Evolutionary conservation across 2,113 vertebrate genomes (phyloP), one percentile per base, ranked within the genome.

Genomic region (Climacteris rufus): DNA sequence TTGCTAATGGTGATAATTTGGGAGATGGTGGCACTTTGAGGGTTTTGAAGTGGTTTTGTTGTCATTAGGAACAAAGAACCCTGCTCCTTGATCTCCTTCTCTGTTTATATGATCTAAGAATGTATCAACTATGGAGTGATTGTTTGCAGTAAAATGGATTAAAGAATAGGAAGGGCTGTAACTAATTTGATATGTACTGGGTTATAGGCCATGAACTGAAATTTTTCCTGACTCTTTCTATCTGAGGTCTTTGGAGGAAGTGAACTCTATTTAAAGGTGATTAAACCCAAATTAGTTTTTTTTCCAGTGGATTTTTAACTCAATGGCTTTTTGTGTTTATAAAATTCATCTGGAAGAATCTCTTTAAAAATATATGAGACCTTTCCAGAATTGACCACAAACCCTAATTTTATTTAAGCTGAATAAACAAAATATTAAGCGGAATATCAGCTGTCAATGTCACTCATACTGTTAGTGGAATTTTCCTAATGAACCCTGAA

Each of bases 1-100:
- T 80, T 19, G 71, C 7, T 54, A 12, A 21, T 0, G 15, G 23
- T 54, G 30, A 7, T 56, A 21, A 52, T 83, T 69, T 83, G 49
- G n/a, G 57, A 52, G 21, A 52, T 35, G 0, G 0, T 24, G 28
- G 37, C 22, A 33, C 12, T 9, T 37, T 56, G 53, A 30, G 13
- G 15, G 15, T n/a, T 20, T 71, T 61, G 12, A 30, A 3, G 14
- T 27, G 42, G 3, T 39, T 37, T 56, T 33, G 15, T 6, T 21
- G 11, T 15, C 66, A 10, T 71, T 35, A 61, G 20, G 49, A 52
- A 47, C 5, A 57, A 94, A 88, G 47, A 72, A 33, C 6, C 60
- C 15, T 56, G 30, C 10, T 80, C 25, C 44, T 76, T 15, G 5
- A 20, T 47, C 91, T 64, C 7, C 44, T 27, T 75, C 21, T 47